Evolutionary conservation across 2,797 vertebrate species (phyloP).

Genomic region (Sebastolobus altivelis): DNA sequence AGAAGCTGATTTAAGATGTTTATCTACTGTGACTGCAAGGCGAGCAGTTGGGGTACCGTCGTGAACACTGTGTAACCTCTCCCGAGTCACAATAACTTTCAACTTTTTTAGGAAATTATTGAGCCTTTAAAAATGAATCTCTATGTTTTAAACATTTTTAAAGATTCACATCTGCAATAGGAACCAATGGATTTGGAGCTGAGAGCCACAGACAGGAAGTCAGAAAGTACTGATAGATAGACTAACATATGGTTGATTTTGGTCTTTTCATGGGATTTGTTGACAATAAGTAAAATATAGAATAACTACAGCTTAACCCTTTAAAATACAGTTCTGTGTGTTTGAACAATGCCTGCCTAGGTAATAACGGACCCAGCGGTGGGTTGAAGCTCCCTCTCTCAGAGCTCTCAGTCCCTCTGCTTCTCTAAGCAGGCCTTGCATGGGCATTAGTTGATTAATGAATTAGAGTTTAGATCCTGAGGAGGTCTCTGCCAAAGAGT

Average conservation of each 20-base stretch:
- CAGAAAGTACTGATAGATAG: neutral
- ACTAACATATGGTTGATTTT: neutral
- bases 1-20: neutral
- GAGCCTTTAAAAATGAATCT: too few species aligned
- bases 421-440: slow-evolving; percentile 39
- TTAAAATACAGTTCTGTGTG: neutral
- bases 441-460: slow-evolving; percentile 65
- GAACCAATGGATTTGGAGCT: neutral
- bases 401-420: slow-evolving; percentile 14
- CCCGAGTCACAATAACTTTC: too few species aligned
- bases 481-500: slow-evolving; percentile 30
- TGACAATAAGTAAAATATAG: neutral
- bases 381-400: slow-evolving; percentile 10
- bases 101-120: too few species aligned
- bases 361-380: neutral
- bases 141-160: too few species aligned
- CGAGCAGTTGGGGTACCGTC: too few species aligned
- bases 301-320: neutral
- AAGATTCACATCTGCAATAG: neutral
- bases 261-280: neutral
- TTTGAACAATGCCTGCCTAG: neutral
- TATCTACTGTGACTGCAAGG: neutral
- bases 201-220: neutral
- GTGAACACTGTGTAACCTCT: too few species aligned
- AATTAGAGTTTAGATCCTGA: slow-evolving; percentile 58